These are phyloP conservation scores for Trypoxylon attenuatum DNA, from an alignment of 2,888 invertebrate genomes.

Conservation along the genomic window DNA sequence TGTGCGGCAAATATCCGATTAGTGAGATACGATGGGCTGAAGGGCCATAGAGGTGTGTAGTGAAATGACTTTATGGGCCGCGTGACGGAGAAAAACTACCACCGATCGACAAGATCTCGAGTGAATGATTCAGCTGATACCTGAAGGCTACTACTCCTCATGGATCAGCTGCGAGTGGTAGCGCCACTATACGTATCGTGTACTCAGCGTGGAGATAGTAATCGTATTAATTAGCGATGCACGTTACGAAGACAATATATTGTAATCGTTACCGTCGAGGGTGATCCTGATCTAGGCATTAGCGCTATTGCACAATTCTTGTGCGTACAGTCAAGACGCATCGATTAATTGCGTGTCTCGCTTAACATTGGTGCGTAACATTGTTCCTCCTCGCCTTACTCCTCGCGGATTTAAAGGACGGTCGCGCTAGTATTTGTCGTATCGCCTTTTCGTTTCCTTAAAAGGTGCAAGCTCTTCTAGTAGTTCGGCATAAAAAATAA, in stretches of 20 bases:
- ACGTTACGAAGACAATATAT: slow-evolving; percentile 21
- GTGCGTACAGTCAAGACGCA: slow-evolving; percentile 38
- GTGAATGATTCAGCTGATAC: too few relatives aligned
- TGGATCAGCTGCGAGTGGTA: background rate
- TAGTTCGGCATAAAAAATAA: slow-evolving; percentile 72
- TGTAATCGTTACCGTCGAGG: slow-evolving; percentile 22
- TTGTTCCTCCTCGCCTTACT: slow-evolving; percentile 6
- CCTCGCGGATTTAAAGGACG: slow-evolving; percentile 48
- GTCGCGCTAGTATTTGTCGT: slow-evolving; percentile 49
- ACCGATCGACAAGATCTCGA: background rate
- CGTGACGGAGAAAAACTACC: background rate
- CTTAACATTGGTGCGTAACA: slow-evolving; percentile 17
- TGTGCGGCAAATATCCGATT: slow-evolving; percentile 2
- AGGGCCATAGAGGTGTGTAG: background rate
- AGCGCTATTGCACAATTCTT: slow-evolving; percentile 35
- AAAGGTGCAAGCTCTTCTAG: slow-evolving; percentile 48
- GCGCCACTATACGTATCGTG: background rate
- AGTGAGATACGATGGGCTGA: background rate
- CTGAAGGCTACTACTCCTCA: background rate
- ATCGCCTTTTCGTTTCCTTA: slow-evolving; percentile 28
- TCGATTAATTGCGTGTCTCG: slow-evolving; percentile 35
- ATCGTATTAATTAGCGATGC: slow-evolving; percentile 32
- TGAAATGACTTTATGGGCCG: too few relatives aligned
- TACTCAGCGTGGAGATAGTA: slow-evolving; percentile 21
- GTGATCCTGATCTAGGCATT: slow-evolving; percentile 11